Evolutionary conservation across 1,140 invertebrate species (phyloP), one percentile per base, ranked within the genome.

Genomic region (Leptinotarsa lineolata): DNA sequence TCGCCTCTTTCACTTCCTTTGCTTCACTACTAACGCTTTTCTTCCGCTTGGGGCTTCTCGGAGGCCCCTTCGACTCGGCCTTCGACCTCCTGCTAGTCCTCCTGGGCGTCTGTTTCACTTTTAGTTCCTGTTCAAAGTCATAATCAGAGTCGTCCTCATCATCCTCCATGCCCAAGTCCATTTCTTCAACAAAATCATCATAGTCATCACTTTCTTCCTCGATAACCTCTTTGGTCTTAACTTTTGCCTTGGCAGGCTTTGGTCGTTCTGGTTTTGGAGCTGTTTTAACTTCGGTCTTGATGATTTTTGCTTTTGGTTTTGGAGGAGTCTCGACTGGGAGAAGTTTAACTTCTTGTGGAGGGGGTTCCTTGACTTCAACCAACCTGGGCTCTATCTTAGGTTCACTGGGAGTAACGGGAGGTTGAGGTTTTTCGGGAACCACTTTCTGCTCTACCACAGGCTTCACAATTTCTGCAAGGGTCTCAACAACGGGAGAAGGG

Each of bases 101-200:
- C 69, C 73, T 78, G 18, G 30, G 8, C 21, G 68, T 60, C 72
- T 77, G 76, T 72, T 76, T 80, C 2, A 13, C 54, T n/a, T 61
- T 18, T 79, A 80, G 76, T 84, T 85, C 77, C 58, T 85, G 82
- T 71, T 85, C 81, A 4, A 83, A 70, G 73, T 85, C 82, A n/a
- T 81, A 83, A 58, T 86, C 85, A 13, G 80, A 82, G 74, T 80
- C 75, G 73, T 83, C 79, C 15, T 82, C 81, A 48, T 82, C 79
- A 66, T 79, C 77, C 58, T 78, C 75, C 48, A 73, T 68, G 54
- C 72, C 78, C 63, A 72, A 70, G 48, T 54, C 48, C 48, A 15
- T 18, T 16, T 54, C 48, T 0, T 54, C 48, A 16, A 16, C 48
- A 70, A 60, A 74, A 59, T 77, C 68, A 58, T 63, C 60, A 61